These are phyloP conservation scores for Vanessa cardui DNA, from an alignment of 2,888 invertebrate genomes.

Conservation along the genomic window DNA sequence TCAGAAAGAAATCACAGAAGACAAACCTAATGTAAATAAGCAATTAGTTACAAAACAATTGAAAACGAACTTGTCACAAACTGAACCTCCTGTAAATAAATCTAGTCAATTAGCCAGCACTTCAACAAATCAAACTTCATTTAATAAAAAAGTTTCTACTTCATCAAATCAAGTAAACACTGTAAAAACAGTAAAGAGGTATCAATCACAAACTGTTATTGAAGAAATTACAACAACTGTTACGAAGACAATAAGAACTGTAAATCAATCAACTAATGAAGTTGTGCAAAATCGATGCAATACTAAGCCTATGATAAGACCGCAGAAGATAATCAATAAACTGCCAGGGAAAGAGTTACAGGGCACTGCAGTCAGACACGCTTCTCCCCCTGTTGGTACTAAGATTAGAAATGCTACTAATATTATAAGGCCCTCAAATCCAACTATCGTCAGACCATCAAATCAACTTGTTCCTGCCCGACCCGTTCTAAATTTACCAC, in stretches of 20 bases:
- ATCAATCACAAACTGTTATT: slow-evolving; percentile 72
- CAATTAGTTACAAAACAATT: slow-evolving; percentile 52
- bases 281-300: slow-evolving; percentile 59
- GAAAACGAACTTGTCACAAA: slow-evolving; percentile 46
- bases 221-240: slow-evolving; percentile 78
- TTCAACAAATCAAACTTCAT: slow-evolving; percentile 44
- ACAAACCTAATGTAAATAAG: slow-evolving; percentile 49
- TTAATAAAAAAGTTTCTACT: slow-evolving; percentile 52
- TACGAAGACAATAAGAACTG: slow-evolving; percentile 75
- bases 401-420: slow-evolving; percentile 51
- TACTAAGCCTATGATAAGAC: slow-evolving; percentile 43
- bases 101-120: slow-evolving; percentile 39
- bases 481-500: slow-evolving; percentile 47
- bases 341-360: slow-evolving; percentile 54
- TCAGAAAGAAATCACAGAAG: slow-evolving; percentile 36
- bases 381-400: slow-evolving; percentile 51
- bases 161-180: slow-evolving; percentile 61
- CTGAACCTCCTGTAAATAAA: slow-evolving; percentile 40
- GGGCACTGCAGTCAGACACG: slow-evolving; percentile 58
- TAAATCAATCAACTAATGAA: slow-evolving; percentile 70
- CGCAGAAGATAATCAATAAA: slow-evolving; percentile 54
- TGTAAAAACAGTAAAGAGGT: slow-evolving; percentile 71
- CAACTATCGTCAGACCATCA: slow-evolving; percentile 46
- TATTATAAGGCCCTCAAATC: slow-evolving; percentile 46
- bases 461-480: slow-evolving; percentile 59